Base-by-base conservation (phyloP, 1,140 invertebrate genomes). In the Philotrypesis tridentata region DNA sequence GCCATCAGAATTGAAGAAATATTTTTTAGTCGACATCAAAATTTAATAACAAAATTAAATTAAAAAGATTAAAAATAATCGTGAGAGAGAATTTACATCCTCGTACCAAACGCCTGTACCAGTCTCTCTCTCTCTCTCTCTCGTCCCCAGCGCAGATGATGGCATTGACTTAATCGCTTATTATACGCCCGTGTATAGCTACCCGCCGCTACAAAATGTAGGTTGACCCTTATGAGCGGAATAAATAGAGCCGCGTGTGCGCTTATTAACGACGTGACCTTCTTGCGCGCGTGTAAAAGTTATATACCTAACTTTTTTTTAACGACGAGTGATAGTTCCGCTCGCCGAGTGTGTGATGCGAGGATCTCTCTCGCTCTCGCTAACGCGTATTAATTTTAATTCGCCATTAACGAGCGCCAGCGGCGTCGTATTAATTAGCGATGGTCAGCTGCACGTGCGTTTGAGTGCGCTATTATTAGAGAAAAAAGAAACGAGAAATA, bases 191-290 rank as follows among this genome's bases (percentile, higher is more conserved):
- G 48, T 60, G 40, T 4, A n/a, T n/a, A 2, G 29, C 23, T n/a
- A 40, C 12, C 23, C n/a, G 14, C 21, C 48, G 21, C 14, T 37
- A 72, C 70, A 72, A 43, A 72, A 72, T 48, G 70, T 72, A 72
- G 70, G 70, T 72, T 72, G 70, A 40, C n/a, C 21, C 72, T 74
- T 74, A 74, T n/a, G 29, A 43, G 33, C 25, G 27, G 27, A 65
- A 63, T 37, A 76, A 65, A 74, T 29, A 40, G 9, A 37, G 61
- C 37, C 29, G 63, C 40, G 29, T 72, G 68, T 33, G 21, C 40
- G 40, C 68, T 33, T 73, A 60, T 68, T 29, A 23, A 71, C 25
- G 68, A 71, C 3, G 68, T 3, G 68, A 71, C 33, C 31, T 37
- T 37, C 37, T 21, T 40, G 68, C 31, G 37, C 25, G 68, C 31